Evolutionary conservation across 2,888 invertebrate genomes (phyloP).

Genomic region (Rhagium mordax): DNA sequence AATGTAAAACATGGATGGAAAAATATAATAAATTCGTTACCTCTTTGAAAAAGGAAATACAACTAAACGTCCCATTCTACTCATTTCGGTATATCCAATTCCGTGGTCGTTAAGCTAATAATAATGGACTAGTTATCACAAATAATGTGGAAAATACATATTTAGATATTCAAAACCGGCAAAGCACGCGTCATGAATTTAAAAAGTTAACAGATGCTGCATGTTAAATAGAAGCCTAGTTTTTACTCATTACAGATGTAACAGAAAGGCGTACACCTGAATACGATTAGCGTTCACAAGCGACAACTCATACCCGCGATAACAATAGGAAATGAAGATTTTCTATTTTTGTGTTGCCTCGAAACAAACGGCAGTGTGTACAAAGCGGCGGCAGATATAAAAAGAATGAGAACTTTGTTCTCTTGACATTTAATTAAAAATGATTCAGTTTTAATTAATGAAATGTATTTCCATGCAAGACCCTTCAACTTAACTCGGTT

Average conservation of each 20-base stretch:
- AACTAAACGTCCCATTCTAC: no score
- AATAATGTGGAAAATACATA: no score
- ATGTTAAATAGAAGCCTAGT: background rate
- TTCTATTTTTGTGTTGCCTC: background rate
- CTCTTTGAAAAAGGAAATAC: no score
- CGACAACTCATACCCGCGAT: background rate
- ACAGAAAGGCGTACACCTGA: background rate
- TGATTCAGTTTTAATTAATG: background rate
- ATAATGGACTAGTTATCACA: no score
- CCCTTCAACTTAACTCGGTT: background rate
- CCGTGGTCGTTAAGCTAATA: no score
- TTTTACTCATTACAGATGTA: background rate
- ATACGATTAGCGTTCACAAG: conserved; percentile 7
- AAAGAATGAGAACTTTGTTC: background rate
- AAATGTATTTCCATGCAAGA: background rate
- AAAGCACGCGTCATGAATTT: background rate
- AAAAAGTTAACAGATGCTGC: background rate
- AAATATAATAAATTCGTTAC: no score
- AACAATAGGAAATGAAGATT: conserved; percentile 16
- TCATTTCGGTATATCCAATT: no score
- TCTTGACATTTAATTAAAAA: conserved; percentile 7
- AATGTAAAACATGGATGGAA: no score
- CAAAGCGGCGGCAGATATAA: background rate
- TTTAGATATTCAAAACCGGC: background rate
- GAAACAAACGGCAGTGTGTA: background rate